phyloP scores from a whole-genome alignment of 2,888 invertebrate genomes.

The Sesamia inferens region DNA sequence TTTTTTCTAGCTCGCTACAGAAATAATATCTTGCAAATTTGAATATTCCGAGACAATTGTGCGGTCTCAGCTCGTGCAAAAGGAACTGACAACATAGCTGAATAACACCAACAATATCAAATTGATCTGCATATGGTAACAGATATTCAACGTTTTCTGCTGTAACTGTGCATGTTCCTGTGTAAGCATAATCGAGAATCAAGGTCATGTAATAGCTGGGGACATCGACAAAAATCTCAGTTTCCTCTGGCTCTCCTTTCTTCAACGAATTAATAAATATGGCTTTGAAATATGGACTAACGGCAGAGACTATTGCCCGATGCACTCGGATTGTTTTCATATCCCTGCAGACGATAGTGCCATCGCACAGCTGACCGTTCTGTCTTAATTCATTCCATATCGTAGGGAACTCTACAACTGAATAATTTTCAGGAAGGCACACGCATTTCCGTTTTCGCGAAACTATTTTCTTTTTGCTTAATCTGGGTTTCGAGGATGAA shows the following conservation, averaged over 20 bases:
- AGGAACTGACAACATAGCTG: conserved; percentile 92
- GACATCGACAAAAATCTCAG: conserved; percentile 90
- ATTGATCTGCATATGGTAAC: conserved; percentile 92
- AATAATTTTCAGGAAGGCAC: conserved; percentile 90
- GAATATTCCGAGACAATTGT: conserved; percentile 93
- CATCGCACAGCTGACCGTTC: conserved; percentile 93
- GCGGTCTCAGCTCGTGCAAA: conserved; percentile 90
- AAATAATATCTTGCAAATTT: conserved; percentile 93
- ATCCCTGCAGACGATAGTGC: conserved; percentile 91
- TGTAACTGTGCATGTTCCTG: conserved; percentile 91
- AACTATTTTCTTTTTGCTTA: conserved; percentile 84
- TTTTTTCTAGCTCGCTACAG: conserved; percentile 91
- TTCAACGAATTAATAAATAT: conserved; percentile 92
- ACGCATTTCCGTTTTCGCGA: conserved; percentile 90
- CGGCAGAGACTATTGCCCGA: conserved; percentile 92
- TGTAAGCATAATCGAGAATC: conserved; percentile 94
- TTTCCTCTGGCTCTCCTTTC: conserved; percentile 90
- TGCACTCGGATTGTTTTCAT: conserved; percentile 91
- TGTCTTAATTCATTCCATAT: conserved; percentile 92
- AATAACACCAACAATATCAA: conserved; percentile 93
- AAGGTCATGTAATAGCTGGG: conserved; percentile 90
- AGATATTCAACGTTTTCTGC: conserved; percentile 92
- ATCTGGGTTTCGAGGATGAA: conserved; percentile 83
- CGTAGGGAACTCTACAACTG: conserved; percentile 91
- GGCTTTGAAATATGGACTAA: conserved; percentile 93